phyloP scores from a whole-genome alignment of 2,888 invertebrate species.

The Cancer borealis region DNA sequence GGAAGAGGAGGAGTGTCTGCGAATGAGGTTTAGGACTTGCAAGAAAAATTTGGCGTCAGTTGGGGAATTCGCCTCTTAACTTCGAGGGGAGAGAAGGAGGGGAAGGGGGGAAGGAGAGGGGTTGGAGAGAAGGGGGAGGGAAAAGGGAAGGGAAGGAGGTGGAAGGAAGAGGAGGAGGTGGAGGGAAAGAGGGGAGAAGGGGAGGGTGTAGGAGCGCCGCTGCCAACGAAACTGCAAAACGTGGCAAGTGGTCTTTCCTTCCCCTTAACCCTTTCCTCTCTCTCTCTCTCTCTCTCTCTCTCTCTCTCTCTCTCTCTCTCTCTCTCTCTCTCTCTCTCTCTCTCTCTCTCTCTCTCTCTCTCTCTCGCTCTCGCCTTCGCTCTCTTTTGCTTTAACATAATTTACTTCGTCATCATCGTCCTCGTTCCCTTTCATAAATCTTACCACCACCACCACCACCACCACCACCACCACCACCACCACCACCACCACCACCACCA shows the following conservation, averaged over 20 bases:
- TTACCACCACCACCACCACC: background rate
- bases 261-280: background rate
- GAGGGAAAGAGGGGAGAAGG: background rate
- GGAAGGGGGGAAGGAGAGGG: background rate
- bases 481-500: background rate
- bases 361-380: background rate
- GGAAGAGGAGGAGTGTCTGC: background rate
- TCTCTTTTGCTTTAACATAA: background rate
- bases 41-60: slow-evolving; percentile 40
- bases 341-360: background rate
- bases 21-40: slow-evolving; percentile 2
- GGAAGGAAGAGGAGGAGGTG: background rate
- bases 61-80: slow-evolving; percentile 15
- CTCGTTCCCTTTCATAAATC: background rate
- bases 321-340: background rate
- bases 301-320: slow-evolving; percentile 20
- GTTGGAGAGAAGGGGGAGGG: background rate
- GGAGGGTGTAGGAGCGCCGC: background rate
- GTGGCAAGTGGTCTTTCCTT: background rate
- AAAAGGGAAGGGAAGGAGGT: background rate
- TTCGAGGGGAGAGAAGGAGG: background rate
- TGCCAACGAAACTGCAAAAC: slow-evolving; percentile 17
- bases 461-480: background rate
- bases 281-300: background rate
- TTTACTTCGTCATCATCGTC: background rate